These are phyloP conservation scores for Lagopus muta DNA, from an alignment of 2,113 vertebrate genomes.

Conservation along the genomic window DNA sequence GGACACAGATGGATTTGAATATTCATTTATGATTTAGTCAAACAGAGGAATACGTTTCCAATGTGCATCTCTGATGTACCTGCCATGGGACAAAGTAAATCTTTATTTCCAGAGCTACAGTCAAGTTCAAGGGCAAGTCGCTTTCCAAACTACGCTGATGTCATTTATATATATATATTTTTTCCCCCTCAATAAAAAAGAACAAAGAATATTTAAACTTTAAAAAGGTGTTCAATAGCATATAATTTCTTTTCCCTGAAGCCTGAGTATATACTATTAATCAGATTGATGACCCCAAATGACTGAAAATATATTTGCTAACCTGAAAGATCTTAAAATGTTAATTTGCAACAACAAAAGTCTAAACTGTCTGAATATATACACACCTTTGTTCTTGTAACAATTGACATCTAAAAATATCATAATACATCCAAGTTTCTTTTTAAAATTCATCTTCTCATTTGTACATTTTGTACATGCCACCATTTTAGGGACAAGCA, in stretches of 20 bases:
- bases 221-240: neutral
- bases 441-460: neutral
- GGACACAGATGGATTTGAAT: neutral
- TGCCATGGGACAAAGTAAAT: neutral
- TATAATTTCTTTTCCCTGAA: neutral
- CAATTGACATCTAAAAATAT: neutral
- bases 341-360: neutral
- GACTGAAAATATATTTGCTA: conserved; percentile 6
- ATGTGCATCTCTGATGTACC: neutral
- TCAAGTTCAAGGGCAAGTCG: neutral
- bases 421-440: neutral
- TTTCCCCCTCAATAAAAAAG: neutral
- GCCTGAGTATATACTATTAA: conserved; percentile 1
- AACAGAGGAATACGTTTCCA: neutral
- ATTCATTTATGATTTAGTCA: neutral
- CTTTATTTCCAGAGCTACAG: neutral
- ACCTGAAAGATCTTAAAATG: neutral
- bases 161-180: neutral
- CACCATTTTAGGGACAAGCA: neutral
- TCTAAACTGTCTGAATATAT: neutral
- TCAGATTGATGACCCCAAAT: neutral
- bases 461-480: neutral
- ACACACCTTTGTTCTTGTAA: neutral
- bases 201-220: neutral
- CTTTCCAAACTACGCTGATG: neutral